Evolutionary conservation across 2,797 vertebrate genomes (phyloP), one percentile per base, ranked within the genome.

Genomic region (Podarcis lilfordi): DNA sequence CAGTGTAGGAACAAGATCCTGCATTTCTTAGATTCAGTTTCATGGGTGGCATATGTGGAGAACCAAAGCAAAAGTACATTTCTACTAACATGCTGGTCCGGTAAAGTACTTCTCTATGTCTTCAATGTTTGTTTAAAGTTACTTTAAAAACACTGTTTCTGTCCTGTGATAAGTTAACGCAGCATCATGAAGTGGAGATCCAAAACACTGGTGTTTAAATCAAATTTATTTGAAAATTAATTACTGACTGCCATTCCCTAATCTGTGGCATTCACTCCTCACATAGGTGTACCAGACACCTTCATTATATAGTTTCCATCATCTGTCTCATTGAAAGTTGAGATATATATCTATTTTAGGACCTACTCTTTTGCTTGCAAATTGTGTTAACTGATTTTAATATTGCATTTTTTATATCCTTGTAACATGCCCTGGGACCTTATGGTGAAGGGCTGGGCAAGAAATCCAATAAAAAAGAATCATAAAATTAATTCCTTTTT

Each of bases 151-250:
- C 40, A 35, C 23, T 37, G 13, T 55, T 86, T 72, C 35, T 23
- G 21, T 80, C 23, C 50, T 59, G 13, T 74, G 32, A 72, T 86
- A 32, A 59, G 50, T 21, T 80, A 68, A 8, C 17, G 40, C 29
- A 21, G 29, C 27, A 68, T 82, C 86, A 87, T 83, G 93, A 78
- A 13, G 37, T 8, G 29, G 59, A 72, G 40, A 84, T 71, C 90
- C 50, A 29, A 82, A 85, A 69, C 35, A 74, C 40, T 2, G 82
- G 15, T 8, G n/a, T 9, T n/a, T 84, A 43, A 90, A 69, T 35
- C 72, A 84, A 27, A 85, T 89, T 74, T 45, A 75, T 91, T 23
- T 82, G 8, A 19, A 4, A 82, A 81, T 85, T 35, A 68, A 23
- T 78, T 32, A 89, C 5, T 13, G 50, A 71, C 61, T 10, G 27